phyloP scores from a whole-genome alignment of 1,140 invertebrate genomes.

The Drosophila carrolli region DNA sequence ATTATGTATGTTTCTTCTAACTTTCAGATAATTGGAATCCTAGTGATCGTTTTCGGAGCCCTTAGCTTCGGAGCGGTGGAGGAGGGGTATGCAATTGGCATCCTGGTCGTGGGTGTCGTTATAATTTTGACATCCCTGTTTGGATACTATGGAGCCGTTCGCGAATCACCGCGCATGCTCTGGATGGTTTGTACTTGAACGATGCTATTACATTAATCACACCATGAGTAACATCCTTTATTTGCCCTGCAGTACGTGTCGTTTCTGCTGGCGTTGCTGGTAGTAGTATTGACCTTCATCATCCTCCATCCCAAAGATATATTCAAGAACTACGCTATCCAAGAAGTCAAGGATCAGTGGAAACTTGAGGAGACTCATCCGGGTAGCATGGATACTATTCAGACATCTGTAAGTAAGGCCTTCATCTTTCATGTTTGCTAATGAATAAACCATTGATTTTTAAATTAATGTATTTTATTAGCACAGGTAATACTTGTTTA shows the following conservation, averaged over 20 bases:
- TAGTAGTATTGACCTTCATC: constrained; percentile 56
- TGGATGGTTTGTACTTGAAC: constrained; percentile 87
- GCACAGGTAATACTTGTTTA: too few relatives aligned
- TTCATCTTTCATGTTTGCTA: too few relatives aligned
- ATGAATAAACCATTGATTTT: too few relatives aligned
- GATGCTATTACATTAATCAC: background rate
- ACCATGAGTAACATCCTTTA: constrained; percentile 3
- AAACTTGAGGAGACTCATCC: background rate
- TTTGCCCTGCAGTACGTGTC: constrained; percentile 58
- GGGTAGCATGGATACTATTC: too few relatives aligned
- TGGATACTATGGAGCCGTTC: constrained; percentile 93
- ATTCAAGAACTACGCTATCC: too few relatives aligned
- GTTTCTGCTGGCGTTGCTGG: constrained; percentile 59
- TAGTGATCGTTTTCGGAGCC: too few relatives aligned
- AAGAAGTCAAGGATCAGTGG: constrained; percentile 69
- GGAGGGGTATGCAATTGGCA: constrained; percentile 74
- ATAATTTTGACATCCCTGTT: constrained; percentile 89
- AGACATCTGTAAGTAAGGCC: too few relatives aligned
- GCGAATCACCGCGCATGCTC: constrained; percentile 92
- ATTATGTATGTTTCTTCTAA: too few relatives aligned
- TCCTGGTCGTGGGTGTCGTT: constrained; percentile 85
- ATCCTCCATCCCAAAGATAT: constrained; percentile 52
- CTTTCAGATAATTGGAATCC: too few relatives aligned
- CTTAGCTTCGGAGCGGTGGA: too few relatives aligned
- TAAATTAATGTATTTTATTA: too few relatives aligned